These are phyloP conservation scores for Lissocephala sabroskyi DNA, from an alignment of 2,888 invertebrate genomes.

Conservation along the genomic window DNA sequence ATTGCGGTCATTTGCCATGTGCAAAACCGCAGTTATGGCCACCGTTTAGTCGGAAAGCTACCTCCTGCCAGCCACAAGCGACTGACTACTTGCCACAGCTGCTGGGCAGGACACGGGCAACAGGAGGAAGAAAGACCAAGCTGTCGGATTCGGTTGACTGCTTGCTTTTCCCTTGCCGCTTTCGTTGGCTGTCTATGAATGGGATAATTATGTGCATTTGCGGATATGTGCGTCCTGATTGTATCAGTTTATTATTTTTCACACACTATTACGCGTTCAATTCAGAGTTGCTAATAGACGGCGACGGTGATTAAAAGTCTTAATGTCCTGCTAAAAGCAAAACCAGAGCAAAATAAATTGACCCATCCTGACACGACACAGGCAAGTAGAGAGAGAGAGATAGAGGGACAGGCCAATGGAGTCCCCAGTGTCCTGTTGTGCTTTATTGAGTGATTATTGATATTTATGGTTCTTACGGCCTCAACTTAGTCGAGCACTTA, in stretches of 20 bases:
- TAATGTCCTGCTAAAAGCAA: conserved; percentile 33
- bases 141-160: too few relatives aligned
- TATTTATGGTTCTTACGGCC: conserved; percentile 38
- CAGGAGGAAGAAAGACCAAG: too few relatives aligned
- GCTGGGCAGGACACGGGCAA: background rate
- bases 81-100: background rate
- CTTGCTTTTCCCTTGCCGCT: background rate
- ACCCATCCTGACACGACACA: background rate
- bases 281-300: conserved; percentile 27
- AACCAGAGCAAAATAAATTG: conserved; percentile 1
- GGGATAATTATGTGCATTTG: conserved; percentile 1
- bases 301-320: conserved; percentile 39
- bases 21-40: conserved; percentile 21
- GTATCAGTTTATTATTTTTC: conserved; percentile 34
- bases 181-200: background rate
- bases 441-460: conserved; percentile 51
- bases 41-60: conserved; percentile 6
- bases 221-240: conserved; percentile 16
- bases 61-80: background rate
- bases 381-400: too few relatives aligned
- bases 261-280: conserved; percentile 30
- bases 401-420: too few relatives aligned
- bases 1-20: conserved; percentile 27
- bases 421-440: conserved; percentile 1
- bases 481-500: conserved; percentile 31